Evolutionary conservation across 2,797 vertebrate species (phyloP).

Genomic region (Zenarchopterus dispar): DNA sequence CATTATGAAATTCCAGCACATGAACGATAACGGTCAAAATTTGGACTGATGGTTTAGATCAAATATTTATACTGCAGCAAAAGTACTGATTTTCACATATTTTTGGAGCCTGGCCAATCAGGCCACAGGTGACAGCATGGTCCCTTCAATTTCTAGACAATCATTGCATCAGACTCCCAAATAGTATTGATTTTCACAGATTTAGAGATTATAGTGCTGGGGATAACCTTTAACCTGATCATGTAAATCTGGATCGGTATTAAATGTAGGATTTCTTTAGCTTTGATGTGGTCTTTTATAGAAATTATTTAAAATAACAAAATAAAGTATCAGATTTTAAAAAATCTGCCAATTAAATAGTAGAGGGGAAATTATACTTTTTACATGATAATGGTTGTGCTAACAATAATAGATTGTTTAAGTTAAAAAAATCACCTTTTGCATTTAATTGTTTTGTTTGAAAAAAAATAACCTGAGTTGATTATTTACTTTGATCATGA

Average conservation of each 20-base stretch:
- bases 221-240: constrained; percentile 28
- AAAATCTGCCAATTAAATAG: no score
- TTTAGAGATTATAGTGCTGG: constrained; percentile 5
- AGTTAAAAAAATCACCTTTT: no score
- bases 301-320: not conserved
- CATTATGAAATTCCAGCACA: constrained; percentile 28
- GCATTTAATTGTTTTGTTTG: no score
- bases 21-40: constrained; percentile 1
- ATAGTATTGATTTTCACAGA: constrained; percentile 41
- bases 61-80: constrained; percentile 21
- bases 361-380: no score
- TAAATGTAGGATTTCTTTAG: constrained; percentile 7
- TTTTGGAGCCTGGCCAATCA: constrained; percentile 45
- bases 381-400: no score
- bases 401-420: no score
- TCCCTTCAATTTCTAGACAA: constrained; percentile 36
- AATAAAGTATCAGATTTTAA: not conserved
- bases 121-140: constrained; percentile 1
- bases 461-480: no score
- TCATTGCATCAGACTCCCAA: constrained; percentile 34
- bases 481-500: no score
- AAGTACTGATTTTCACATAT: not conserved
- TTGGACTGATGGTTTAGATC: constrained; percentile 12
- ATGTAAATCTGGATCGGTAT: constrained; percentile 5
- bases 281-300: not conserved